Evolutionary conservation across 2,113 vertebrate genomes (phyloP).

Genomic region (Neopipo cinnamomea): DNA sequence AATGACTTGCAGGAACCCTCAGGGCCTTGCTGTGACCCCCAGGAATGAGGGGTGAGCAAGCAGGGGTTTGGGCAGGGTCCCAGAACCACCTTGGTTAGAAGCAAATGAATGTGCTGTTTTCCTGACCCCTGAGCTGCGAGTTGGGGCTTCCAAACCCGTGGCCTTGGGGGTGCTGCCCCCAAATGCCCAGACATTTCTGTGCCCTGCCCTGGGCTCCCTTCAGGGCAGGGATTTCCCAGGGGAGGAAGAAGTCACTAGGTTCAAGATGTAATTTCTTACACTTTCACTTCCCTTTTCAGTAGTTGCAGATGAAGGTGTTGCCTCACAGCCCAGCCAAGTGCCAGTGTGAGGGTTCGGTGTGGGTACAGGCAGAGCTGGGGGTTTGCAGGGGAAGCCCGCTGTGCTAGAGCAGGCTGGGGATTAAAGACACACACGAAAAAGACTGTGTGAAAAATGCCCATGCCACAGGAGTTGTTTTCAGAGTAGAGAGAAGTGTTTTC

Average conservation of each 20-base stretch:
- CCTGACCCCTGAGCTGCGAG: not conserved
- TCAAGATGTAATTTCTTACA: not conserved
- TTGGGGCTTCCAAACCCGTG: not conserved
- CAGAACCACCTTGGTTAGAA: not conserved
- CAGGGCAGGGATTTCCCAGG: not conserved
- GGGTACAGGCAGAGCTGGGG: accelerated
- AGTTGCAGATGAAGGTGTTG: not conserved
- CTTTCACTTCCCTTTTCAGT: not conserved
- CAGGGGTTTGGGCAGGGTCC: not conserved
- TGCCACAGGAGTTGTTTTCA: not conserved
- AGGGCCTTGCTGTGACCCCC: not conserved
- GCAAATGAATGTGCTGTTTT: not conserved
- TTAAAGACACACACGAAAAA: not conserved
- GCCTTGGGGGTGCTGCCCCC: accelerated
- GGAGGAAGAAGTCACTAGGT: not conserved
- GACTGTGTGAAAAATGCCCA: not conserved
- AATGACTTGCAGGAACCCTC: not conserved
- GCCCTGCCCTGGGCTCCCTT: not conserved
- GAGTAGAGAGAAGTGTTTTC: not conserved
- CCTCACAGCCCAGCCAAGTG: accelerated
- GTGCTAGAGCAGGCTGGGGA: accelerated
- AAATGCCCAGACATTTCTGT: no score
- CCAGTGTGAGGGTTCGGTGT: accelerated
- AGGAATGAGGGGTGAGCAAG: not conserved
- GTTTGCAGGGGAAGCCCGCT: not conserved